These are phyloP conservation scores for Paramormyrops kingsleyae DNA, from an alignment of 2,113 vertebrate genomes.

Conservation along the genomic window DNA sequence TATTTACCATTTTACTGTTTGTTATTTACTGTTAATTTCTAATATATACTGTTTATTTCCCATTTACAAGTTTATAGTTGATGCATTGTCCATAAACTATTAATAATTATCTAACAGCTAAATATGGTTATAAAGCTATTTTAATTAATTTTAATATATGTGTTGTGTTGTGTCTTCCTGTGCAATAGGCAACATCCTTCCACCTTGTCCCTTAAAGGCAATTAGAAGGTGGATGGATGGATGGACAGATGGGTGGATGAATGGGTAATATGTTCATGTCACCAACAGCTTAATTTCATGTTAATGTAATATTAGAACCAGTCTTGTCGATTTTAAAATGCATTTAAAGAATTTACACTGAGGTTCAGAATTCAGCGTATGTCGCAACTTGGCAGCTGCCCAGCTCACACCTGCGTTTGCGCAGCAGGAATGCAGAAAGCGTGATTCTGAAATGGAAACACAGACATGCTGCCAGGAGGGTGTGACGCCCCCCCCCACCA, in stretches of 20 bases:
- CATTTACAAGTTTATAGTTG: not conserved
- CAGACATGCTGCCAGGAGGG: not conserved
- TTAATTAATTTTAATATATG: not conserved
- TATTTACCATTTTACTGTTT: not conserved
- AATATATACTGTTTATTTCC: not conserved
- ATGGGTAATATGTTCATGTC: not conserved
- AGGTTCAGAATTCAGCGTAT: not conserved
- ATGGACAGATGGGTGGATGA: not conserved
- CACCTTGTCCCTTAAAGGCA: not conserved
- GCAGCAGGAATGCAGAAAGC: not conserved
- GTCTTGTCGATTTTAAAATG: not conserved
- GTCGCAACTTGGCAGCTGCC: not conserved
- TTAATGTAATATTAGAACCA: not conserved
- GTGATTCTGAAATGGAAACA: not conserved
- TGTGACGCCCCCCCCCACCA: not conserved
- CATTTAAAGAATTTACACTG: not conserved
- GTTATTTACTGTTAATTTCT: not conserved
- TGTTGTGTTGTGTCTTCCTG: not conserved
- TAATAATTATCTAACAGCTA: not conserved
- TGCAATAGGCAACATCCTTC: not conserved
- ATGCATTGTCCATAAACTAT: not conserved
- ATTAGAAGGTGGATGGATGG: not conserved
- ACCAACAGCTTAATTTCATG: not conserved
- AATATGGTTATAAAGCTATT: not conserved
- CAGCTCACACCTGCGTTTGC: not conserved